These are phyloP conservation scores for Darevskia mixta DNA, from an alignment of 2,797 vertebrate species.

Conservation along the genomic window DNA sequence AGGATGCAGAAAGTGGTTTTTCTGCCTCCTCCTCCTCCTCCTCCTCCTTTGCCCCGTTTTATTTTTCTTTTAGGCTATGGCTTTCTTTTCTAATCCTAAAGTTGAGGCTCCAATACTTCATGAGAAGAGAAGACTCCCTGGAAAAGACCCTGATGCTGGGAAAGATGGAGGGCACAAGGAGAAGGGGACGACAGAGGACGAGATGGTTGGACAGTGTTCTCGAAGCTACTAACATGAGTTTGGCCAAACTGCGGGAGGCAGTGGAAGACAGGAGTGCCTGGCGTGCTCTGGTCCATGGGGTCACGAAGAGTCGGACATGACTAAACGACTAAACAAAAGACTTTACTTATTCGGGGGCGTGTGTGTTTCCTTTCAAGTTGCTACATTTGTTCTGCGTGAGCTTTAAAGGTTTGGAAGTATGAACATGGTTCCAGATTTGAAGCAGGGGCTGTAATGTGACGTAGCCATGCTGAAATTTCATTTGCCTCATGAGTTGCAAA, in stretches of 20 bases:
- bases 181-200: no score
- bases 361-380: conserved; percentile 20
- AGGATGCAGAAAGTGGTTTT: conserved; percentile 59
- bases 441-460: conserved; percentile 4
- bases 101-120: no score
- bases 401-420: conserved; percentile 51
- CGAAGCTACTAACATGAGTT: no score
- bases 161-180: no score
- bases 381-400: conserved; percentile 48
- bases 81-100: conserved; percentile 11
- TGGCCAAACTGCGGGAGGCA: no score
- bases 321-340: no score
- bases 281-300: no score
- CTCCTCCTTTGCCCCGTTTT: conserved; percentile 52
- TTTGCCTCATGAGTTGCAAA: conserved; percentile 26
- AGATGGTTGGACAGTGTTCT: no score
- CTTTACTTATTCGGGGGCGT: conserved; percentile 25
- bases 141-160: no score
- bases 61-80: conserved; percentile 38
- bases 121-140: no score
- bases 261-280: no score
- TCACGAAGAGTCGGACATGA: no score
- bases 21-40: conserved; percentile 33
- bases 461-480: not conserved
- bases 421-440: conserved; percentile 42